Evolutionary conservation across 2,113 vertebrate genomes (phyloP).

Genomic region (Forbesichthys papilliferus): DNA sequence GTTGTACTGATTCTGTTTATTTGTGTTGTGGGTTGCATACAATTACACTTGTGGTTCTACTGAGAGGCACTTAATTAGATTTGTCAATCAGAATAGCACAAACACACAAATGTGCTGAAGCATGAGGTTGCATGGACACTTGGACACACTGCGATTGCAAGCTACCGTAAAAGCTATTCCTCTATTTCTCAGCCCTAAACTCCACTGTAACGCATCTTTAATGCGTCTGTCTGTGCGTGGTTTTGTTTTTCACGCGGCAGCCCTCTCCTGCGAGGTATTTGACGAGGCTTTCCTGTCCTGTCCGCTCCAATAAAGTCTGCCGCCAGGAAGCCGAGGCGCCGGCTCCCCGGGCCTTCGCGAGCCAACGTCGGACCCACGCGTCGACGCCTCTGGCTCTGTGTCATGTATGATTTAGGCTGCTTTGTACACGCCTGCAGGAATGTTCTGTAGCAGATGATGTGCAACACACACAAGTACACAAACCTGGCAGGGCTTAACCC

Average conservation of each 20-base stretch:
- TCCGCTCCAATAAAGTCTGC: conserved; percentile 85
- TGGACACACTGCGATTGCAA: conserved; percentile 45
- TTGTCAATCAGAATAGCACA: conserved; percentile 55
- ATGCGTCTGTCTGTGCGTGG: conserved; percentile 61
- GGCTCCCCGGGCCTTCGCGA: conserved; percentile 79
- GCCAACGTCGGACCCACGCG: conserved; percentile 79
- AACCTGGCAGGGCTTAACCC: conserved; percentile 81
- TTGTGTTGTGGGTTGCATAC: conserved; percentile 52
- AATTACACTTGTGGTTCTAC: conserved; percentile 60
- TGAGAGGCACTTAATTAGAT: conserved; percentile 60
- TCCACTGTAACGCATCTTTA: conserved; percentile 34
- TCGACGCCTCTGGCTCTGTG: conserved; percentile 83
- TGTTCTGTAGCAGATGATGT: conserved; percentile 27
- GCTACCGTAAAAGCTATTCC: conserved; percentile 8
- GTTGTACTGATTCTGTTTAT: conserved; percentile 42
- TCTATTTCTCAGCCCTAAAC: conserved; percentile 20
- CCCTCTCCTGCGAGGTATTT: conserved; percentile 51
- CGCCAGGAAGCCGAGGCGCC: conserved; percentile 76
- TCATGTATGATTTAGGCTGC: conserved; percentile 91
- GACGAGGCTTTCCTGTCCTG: conserved; percentile 81
- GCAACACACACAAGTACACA: conserved; percentile 31
- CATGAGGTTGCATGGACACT: conserved; percentile 48
- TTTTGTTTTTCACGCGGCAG: conserved; percentile 57
- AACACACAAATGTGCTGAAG: conserved; percentile 54
- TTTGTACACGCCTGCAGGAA: conserved; percentile 90